A percentile compares a stretch with the other conserved stretches of the same genome.
These are phyloP conservation scores for Mugil cephalus DNA, from an alignment of 2,113 vertebrate species.

Conservation along the genomic window DNA sequence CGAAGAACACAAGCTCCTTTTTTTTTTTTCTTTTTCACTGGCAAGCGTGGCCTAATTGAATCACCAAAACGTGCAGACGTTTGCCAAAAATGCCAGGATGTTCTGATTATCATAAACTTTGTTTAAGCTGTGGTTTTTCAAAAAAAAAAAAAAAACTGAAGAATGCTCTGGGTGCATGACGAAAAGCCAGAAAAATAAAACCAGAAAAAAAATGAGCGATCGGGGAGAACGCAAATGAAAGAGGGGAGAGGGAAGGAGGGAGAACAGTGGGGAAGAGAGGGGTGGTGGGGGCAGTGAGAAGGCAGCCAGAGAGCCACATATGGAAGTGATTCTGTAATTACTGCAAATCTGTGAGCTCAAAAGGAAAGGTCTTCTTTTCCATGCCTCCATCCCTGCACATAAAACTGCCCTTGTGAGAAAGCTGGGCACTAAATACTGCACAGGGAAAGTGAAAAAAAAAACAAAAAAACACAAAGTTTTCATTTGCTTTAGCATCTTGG, in stretches of 20 bases:
- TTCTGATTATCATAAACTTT: constrained; percentile 85
- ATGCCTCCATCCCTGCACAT: constrained; percentile 82
- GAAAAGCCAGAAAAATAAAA: constrained; percentile 58
- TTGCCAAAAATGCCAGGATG: constrained; percentile 85
- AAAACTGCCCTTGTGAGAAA: constrained; percentile 83
- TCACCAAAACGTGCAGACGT: constrained; percentile 74
- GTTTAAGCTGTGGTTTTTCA: constrained; percentile 80
- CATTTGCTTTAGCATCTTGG: constrained; percentile 54
- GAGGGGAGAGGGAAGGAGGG: constrained; percentile 59
- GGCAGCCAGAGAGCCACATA: constrained; percentile 86
- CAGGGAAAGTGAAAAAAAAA: constrained; percentile 52
- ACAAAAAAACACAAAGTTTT: constrained; percentile 7
- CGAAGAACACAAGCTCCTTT: constrained; percentile 25
- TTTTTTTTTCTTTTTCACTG: constrained; percentile 38
- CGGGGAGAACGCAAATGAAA: constrained; percentile 76
- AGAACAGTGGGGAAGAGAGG: constrained; percentile 62
- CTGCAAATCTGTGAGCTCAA: constrained; percentile 87
- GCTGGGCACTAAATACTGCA: constrained; percentile 72
- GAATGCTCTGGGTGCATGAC: constrained; percentile 44
- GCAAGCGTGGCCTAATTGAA: constrained; percentile 73
- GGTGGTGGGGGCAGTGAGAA: constrained; percentile 78
- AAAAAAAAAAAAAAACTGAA: constrained; percentile 33
- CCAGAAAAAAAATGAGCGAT: constrained; percentile 57
- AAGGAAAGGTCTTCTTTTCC: constrained; percentile 86
- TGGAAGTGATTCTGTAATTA: constrained; percentile 90